A percentile compares a stretch with the other conserved stretches of the same genome.
phyloP scores from a whole-genome alignment of 2,888 invertebrate genomes.

The Oligia fasciuncula region DNA sequence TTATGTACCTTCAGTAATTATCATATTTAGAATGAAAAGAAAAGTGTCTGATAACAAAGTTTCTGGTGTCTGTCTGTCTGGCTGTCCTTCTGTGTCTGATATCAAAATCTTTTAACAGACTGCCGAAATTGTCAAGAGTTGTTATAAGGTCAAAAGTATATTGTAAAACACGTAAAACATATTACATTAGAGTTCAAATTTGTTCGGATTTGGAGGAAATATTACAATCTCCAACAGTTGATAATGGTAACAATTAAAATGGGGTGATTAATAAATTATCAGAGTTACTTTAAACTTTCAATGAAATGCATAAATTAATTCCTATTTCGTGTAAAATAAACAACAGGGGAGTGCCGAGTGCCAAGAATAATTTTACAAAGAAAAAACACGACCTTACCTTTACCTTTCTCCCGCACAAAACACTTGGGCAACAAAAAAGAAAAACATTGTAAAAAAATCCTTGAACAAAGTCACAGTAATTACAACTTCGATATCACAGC shows the following conservation, averaged over 20 bases:
- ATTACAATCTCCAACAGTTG: too few relatives aligned
- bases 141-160: slow-evolving; percentile 19
- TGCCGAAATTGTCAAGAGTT: slow-evolving; percentile 30
- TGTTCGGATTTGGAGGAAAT: too few relatives aligned
- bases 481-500: slow-evolving; percentile 25
- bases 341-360: not conserved
- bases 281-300: not conserved
- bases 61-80: too few relatives aligned
- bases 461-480: slow-evolving; percentile 13
- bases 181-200: too few relatives aligned
- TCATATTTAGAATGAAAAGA: not conserved
- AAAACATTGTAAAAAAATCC: slow-evolving; percentile 43
- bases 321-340: not conserved
- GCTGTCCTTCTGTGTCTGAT: too few relatives aligned
- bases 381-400: slow-evolving; percentile 33
- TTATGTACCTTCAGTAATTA: not conserved
- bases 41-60: slow-evolving; percentile 5
- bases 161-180: slow-evolving; percentile 2
- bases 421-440: slow-evolving; percentile 52
- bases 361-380: not conserved
- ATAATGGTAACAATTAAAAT: not conserved
- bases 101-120: not conserved
- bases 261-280: too few relatives aligned
- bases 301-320: not conserved
- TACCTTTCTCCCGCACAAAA: slow-evolving; percentile 50